Base-by-base conservation (phyloP, 2,888 invertebrate species). In the Cremastinae sp. region DNA sequence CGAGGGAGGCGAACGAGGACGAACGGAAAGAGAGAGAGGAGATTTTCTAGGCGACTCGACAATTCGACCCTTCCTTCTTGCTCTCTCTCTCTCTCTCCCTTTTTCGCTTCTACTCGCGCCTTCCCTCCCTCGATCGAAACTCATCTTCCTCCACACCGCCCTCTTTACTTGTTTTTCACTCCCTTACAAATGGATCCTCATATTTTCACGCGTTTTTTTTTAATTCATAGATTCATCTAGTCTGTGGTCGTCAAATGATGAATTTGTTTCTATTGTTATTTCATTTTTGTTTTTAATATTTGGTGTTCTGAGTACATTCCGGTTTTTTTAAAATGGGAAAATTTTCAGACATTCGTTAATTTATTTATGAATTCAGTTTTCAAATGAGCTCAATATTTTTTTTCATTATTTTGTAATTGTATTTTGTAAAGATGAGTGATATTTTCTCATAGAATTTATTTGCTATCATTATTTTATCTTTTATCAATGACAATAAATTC, bases 141-240 rank as follows among this genome's bases (percentile, higher is more conserved):
- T 82, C 78, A 81, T 78, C 83, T 83, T 82, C 80, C 88, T 89
- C 88, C 71, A 69, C 71, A 58, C 74, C 65, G 74, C 75, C 73
- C 79, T 76, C 78, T 75, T 66, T 16, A 43, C 69, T 51, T 41
- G 53, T 58, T 47, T 69, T 56, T 55, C 43, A 37, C 62, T 55
- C 8, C 68, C 69, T 61, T 51, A 1, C 28, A 47, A 41, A 61
- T 35, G 18, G 18, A 62, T 37, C 12, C 68, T 55, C 59, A 65
- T 72, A 61, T 61, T 47, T 35, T 66, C 51, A 59, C 53, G 64
- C 66, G 47, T 45, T 35, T 61, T n/a, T 9, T 5, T n/a, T n/a
- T 16, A 5, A 47, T 61, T 45, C 10, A 14, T 47, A n/a, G 2
- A 28, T 61, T 16, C 20, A 9, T 9, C 14, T 47, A 2, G 47